Base-by-base conservation (phyloP, 1,140 invertebrate species). In the Thereuonema tuberculata region DNA sequence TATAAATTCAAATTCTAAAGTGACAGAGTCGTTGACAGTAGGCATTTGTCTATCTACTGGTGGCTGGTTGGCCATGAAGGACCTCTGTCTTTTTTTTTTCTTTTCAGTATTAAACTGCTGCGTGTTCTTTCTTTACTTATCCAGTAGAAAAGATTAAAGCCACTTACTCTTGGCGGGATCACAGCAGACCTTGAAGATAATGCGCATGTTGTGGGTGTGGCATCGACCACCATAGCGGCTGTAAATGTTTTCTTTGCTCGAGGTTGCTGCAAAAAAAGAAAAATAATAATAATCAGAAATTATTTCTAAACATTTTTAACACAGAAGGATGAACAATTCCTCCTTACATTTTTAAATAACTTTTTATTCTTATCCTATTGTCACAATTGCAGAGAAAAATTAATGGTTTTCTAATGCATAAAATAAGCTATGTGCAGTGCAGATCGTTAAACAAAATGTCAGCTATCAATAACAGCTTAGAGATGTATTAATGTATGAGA, bases 161-260 rank as follows among this genome's bases (percentile, higher is more conserved):
- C 48, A 26, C 49, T 56, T 65, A 62, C 37, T 43, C 24, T 56
- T 74, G 71, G 62, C 74, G 69, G 5, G 72, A 77, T 68, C 82
- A 76, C 89, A 92, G 79, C 89, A 92, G 47, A 93, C 90, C 74
- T 93, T 92, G 76, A 95, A 94, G 26, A 94, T 87, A 48, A 94
- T 86, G 79, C 93, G 93, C 91, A 94, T 95, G 77, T 94, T 93
- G 72, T 94, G 84, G 62, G 84, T 87, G 46, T 85, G 82, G 77
- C 92, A 95, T 56, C 89, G 82, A 47, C 89, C 89, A 49, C 90
- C 89, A 71, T 93, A 89, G 66, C 89, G 82, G 69, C 89, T 81
- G 71, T 94, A 87, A 65, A 93, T 75, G 70, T 93, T 89, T 69
- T 93, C 88, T 72, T 87, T 87, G 62, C 88, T 90, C 56, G 90